Evolutionary conservation across 2,888 invertebrate genomes (phyloP), one percentile per base, ranked within the genome.

Genomic region (Ennomos fuscantarius): DNA sequence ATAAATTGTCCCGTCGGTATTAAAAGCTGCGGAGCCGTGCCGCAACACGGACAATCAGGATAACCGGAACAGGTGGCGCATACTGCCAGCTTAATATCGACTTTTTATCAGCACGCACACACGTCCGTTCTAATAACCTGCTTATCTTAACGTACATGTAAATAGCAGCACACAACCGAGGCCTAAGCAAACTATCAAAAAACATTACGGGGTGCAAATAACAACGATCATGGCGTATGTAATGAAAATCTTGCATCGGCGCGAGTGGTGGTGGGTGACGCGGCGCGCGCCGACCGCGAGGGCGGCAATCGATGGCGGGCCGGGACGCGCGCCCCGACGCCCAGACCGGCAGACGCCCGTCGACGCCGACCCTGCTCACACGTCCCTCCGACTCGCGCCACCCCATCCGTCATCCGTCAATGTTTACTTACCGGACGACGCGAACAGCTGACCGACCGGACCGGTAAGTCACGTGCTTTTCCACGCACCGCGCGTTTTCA

Each of bases 291-390:
- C 81, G 86, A 73, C 81, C 76, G 81, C 82, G 87, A 87, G 93
- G 89, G 84, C 81, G 84, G 85, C 82, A 86, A 87, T 87, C 87
- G 93, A 93, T 93, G 93, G 87, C 89, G 89, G 86, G 89, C 84
- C 87, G 87, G 87, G 84, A 80, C 83, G 87, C 83, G 87, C 88
- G 92, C 88, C 93, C 86, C 94, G 93, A 93, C 93, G 93, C 90
- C 92, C 85, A 91, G 93, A 93, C 93, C 91, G 87, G 87, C 93
- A 93, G 93, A 93, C 93, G 93, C 91, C 93, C 86, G 87, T 89
- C 77, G 93, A 92, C 80, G 89, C 82, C 92, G 76, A 87, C 87
- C 73, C 93, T 73, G 84, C 76, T 66, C 82, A 78, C 83, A 87
- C 86, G 87, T 79, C 78, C 79, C 82, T 79, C 77, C 70, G 75